phyloP scores from a whole-genome alignment of 1,140 invertebrate genomes.

The Brachionus rubens region DNA sequence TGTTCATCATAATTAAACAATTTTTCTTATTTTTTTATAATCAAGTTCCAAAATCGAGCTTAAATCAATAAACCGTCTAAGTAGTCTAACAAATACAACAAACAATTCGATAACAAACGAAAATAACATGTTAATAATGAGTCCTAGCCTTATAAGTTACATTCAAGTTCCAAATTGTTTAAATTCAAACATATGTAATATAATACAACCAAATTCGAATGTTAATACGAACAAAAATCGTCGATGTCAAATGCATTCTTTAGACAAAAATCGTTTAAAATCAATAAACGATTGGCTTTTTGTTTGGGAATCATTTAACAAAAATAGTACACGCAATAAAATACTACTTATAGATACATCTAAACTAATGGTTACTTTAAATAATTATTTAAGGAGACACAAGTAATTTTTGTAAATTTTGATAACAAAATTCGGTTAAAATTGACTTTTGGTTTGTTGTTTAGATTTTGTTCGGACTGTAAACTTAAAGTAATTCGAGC shows the following conservation, averaged over 20 bases:
- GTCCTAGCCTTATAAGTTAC: background rate
- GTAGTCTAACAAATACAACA: background rate
- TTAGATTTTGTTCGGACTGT: constrained; percentile 82
- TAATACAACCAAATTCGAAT: background rate
- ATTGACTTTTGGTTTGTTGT: background rate
- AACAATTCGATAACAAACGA: background rate
- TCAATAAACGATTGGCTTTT: constrained; percentile 34
- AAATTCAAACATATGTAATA: background rate
- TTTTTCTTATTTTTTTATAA: background rate
- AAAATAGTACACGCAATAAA: constrained; percentile 74
- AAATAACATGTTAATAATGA: background rate
- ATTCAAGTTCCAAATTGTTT: constrained; percentile 5
- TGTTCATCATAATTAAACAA: background rate
- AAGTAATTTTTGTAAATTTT: constrained; percentile 59
- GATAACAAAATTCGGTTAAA: background rate
- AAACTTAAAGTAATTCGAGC: constrained; percentile 82
- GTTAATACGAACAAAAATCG: constrained; percentile 19
- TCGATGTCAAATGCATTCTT: constrained; percentile 26
- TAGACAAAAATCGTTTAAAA: constrained; percentile 17
- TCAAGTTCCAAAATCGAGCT: background rate
- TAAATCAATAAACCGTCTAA: background rate
- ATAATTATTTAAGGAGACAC: constrained; percentile 83
- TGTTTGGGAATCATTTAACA: constrained; percentile 79
- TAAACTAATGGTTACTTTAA: constrained; percentile 75
- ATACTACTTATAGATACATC: constrained; percentile 78